Base-by-base conservation (phyloP, 2,113 vertebrate species). In the Zapus hudsonius region DNA sequence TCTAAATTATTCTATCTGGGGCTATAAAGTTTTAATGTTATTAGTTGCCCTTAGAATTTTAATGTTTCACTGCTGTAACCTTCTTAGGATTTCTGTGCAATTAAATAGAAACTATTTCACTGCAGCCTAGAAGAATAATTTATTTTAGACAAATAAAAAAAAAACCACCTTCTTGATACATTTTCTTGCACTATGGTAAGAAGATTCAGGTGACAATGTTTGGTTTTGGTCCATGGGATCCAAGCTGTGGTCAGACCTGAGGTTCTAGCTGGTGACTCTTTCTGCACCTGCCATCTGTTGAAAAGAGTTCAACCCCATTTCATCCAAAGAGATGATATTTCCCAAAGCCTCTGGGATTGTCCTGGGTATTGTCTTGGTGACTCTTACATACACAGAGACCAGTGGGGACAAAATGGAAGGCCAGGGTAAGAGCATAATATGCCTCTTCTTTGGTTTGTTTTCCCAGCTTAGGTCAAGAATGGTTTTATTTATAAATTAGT, bases 11-110 rank as follows among this genome's bases (percentile, higher is more conserved):
- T 99, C 98, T 98, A 98, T 98, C 98, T 98, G 98, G 98, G 98
- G 98, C 98, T 98, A 98, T 99, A 99, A 99, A 99, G 98, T 99
- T 98, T 98, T 98, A 98, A 99, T 98, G 98, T 98, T 98, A 98
- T 98, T 98, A 98, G 98, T 98, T 99, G 98, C 98, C 98, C 98
- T 98, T 98, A 98, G 98, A 99, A 99, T 98, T 98, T 98, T 98
- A 98, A 98, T 99, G 98, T 98, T 98, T 98, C 96, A 97, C 97
- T 98, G 98, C 97, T 98, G 97, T 98, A 98, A 98, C 98, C 98
- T 98, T 98, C 98, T 98, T 98, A 98, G 98, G 97, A 97, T 98
- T 98, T 98, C 97, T 98, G 95, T 98, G 98, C 98, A 98, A 98
- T 98, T 98, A 98, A 98, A 98, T 98, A 98, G 98, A 97, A 98